Conservation (phyloP, 2,797 vertebrate genomes). For the Eupleurogrammus muticus region DNA sequence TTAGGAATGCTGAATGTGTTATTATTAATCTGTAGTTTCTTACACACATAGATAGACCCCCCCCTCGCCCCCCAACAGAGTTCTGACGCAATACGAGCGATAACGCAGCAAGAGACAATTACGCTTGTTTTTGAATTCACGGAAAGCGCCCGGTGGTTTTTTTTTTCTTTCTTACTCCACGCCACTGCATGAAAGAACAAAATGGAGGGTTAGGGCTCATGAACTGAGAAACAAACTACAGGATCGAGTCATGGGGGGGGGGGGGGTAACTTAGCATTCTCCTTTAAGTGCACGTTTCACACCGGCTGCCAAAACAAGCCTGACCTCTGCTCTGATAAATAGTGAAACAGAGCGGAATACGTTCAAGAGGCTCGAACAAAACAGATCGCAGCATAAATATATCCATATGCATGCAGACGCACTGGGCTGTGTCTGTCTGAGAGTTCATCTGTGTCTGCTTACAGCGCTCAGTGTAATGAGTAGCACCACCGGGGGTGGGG, state of each 20-base stretch:
- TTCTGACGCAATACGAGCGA: neutral
- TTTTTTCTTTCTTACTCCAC: too few species aligned
- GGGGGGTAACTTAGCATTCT: neutral
- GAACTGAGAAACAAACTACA: neutral
- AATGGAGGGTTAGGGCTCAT: neutral
- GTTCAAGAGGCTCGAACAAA: slow-evolving; percentile 8
- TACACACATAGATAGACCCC: neutral
- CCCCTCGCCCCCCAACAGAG: neutral
- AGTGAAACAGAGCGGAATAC: neutral
- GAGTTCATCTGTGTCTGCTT: slow-evolving; percentile 29
- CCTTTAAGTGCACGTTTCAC: neutral
- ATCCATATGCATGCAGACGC: neutral
- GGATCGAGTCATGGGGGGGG: neutral
- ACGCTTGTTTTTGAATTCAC: neutral
- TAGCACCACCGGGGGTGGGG: slow-evolving; percentile 11
- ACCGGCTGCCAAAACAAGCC: neutral
- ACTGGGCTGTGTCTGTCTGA: neutral
- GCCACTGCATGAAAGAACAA: neutral
- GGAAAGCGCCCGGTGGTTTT: too few species aligned
- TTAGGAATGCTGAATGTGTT: neutral
- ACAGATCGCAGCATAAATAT: slow-evolving; percentile 1
- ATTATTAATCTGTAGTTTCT: neutral
- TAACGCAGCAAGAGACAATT: neutral
- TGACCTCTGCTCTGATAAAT: neutral
- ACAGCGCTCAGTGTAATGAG: slow-evolving; percentile 23